Evolutionary conservation across 2,888 invertebrate genomes (phyloP), one percentile per base, ranked within the genome.

Genomic region (Philaethria dido): DNA sequence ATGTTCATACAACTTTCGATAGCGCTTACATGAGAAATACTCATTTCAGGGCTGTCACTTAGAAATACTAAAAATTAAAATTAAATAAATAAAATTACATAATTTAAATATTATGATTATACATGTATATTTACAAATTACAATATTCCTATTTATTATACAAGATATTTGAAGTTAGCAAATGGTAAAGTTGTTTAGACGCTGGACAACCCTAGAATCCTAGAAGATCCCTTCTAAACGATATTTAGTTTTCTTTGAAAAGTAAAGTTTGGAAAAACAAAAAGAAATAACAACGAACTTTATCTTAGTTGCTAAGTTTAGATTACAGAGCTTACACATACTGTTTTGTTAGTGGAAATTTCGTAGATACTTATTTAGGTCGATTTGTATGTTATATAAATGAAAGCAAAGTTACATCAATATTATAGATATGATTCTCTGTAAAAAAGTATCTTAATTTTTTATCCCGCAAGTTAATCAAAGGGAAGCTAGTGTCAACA

Each of bases 191-290:
- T 57, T 22, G n/a, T 57, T 57, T 57, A 25, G 39, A 57, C n/a
- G 42, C n/a, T 22, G 16, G 42, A 57, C 42, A 22, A 57, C 39
- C 57, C 25, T 57, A 57, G 9, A 42, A 57, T 57, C 25, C 42
- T n/a, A 22, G 42, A 57, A 57, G 16, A 57, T 57, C 39, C 57
- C 42, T 57, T 39, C 50, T 64, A 44, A 69, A 44, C 61, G 45
- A 59, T 69, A 62, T 67, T 69, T 59, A 70, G 48, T 59, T 61
- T 55, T 63, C 57, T 63, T 65, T 45, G 59, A 50, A 72, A 69
- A 67, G 60, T 72, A 57, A 25, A 25, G 57, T 25, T 57, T 57
- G 57, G 42, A 25, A 42, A 57, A 57, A 57, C 57, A 57, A 57
- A 57, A 57, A 57, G 57, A 57, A 57, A 57, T 57, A 57, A 57